Evolutionary conservation across 2,113 vertebrate genomes (phyloP).

Genomic region (Xenopus tropicalis): UCB_Xtro_10.0 CM004446.2:125526501-125527000

Average conservation of each 20-base stretch:
- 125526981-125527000: not conserved
- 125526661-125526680: not conserved
- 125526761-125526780: not conserved
- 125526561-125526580: not conserved
- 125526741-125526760: not conserved
- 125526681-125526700: not conserved
- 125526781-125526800: not conserved
- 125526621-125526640: not conserved
- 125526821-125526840: not conserved
- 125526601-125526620: not conserved
- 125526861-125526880: conserved; percentile 5
- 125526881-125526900: not conserved
- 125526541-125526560: not conserved
- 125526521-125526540: not conserved
- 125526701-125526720: not conserved
- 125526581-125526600: not conserved
- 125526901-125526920: conserved; percentile 6
- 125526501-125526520: not conserved
- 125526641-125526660: not conserved
- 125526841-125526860: not conserved
- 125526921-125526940: conserved; percentile 15
- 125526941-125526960: conserved; percentile 10
- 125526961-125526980: not conserved
- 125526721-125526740: not conserved
- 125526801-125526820: not conserved